phyloP scores from a whole-genome alignment of 1,140 invertebrate genomes.

The Tribolium castaneum region DNA sequence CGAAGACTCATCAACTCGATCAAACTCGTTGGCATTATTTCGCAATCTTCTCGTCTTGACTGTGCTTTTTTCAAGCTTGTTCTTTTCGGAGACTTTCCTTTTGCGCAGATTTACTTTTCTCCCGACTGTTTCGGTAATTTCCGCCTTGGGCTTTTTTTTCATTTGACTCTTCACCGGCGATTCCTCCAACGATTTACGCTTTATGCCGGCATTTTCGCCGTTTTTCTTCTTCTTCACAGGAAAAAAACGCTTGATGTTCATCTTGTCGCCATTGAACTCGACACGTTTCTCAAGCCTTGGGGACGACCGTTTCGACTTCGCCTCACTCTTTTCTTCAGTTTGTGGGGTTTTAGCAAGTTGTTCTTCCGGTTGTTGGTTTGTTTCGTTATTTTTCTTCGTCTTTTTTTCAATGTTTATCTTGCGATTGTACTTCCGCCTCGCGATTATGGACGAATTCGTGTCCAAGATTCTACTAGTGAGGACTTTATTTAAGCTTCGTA shows the following conservation, averaged over 20 bases:
- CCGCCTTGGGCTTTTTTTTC: not conserved
- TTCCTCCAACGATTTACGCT: not conserved
- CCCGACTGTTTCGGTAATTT: not conserved
- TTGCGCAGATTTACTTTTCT: not conserved
- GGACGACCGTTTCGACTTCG: conserved; percentile 15
- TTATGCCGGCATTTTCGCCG: conserved; percentile 20
- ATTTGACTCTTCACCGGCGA: too few relatives aligned
- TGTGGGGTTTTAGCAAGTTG: not conserved
- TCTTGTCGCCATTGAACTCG: conserved; percentile 15
- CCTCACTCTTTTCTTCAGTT: conserved; percentile 14
- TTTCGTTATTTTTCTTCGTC: not conserved
- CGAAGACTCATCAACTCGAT: not conserved
- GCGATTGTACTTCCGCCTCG: conserved; percentile 56
- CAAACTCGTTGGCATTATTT: not conserved
- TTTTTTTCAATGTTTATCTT: conserved; percentile 12
- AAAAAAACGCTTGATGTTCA: conserved; percentile 57
- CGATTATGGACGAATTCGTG: conserved; percentile 54
- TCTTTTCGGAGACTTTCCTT: conserved; percentile 1
- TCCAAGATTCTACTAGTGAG: conserved; percentile 59
- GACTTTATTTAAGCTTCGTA: conserved; percentile 57
- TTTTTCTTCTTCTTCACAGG: conserved; percentile 52
- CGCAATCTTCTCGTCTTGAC: not conserved
- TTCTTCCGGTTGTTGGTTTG: not conserved
- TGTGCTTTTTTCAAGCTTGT: not conserved
- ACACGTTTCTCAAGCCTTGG: conserved; percentile 30